Conservation (phyloP, 1,140 invertebrate genomes). For the Ylistrum balloti region DNA sequence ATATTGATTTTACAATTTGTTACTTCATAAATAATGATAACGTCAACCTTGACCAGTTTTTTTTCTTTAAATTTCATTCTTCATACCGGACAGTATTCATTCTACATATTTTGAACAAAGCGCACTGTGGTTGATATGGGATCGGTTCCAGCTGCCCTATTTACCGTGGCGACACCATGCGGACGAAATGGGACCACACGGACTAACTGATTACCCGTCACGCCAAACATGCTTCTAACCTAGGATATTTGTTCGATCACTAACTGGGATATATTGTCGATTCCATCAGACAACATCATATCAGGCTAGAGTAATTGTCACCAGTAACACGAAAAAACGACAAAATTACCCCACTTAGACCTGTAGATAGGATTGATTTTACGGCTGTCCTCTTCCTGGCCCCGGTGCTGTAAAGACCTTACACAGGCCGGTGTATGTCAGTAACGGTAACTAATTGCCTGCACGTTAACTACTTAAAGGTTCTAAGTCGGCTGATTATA, state of each 20-base stretch:
- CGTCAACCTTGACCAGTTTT: background rate
- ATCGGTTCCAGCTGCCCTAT: background rate
- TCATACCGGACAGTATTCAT: background rate
- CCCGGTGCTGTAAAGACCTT: background rate
- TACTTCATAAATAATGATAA: background rate
- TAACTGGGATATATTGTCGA: background rate
- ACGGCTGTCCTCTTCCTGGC: background rate
- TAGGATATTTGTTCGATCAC: background rate
- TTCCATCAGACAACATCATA: constrained; percentile 22
- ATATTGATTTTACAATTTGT: background rate
- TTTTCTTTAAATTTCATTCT: background rate
- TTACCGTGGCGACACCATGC: background rate
- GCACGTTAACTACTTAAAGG: background rate
- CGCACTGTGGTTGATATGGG: background rate
- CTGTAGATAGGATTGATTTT: background rate
- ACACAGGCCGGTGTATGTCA: background rate
- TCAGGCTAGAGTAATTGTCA: background rate
- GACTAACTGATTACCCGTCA: background rate
- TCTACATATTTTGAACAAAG: background rate
- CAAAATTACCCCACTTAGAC: constrained; percentile 2
- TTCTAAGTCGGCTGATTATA: background rate
- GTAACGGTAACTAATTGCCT: background rate
- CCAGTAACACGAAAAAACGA: constrained; percentile 25
- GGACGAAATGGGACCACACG: background rate
- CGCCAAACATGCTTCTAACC: background rate